Percentiles rank a stretch among this genome's conserved stretches.
These are phyloP conservation scores for Batillaria attramentaria DNA, from an alignment of 1,140 invertebrate species.

Conservation along the genomic window DNA sequence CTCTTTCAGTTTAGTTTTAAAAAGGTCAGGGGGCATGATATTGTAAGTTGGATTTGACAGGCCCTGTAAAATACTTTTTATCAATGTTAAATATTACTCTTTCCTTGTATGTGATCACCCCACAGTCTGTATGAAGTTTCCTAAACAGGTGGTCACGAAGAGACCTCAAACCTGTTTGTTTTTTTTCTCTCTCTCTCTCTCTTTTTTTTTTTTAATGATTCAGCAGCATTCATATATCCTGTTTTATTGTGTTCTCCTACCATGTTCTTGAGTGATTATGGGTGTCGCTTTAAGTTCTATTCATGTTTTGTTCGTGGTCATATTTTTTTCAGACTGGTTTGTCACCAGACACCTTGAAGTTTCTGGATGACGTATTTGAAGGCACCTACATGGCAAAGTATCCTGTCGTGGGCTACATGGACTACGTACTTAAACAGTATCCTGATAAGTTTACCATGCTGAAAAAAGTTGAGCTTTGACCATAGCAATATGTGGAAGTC, in stretches of 20 bases:
- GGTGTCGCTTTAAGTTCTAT: conserved; percentile 54
- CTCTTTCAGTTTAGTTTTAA: no score
- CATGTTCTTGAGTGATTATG: conserved; percentile 53
- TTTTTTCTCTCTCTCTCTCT: no score
- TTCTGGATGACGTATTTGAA: conserved; percentile 63
- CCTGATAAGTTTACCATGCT: conserved; percentile 45
- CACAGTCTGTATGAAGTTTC: no score
- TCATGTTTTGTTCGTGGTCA: conserved; percentile 6
- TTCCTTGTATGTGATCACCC: no score
- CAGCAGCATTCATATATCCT: no score
- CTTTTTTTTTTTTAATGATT: conserved; percentile 37
- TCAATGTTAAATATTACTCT: no score
- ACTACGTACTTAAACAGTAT: conserved; percentile 55
- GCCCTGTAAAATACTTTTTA: no score
- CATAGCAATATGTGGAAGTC: conserved; percentile 11
- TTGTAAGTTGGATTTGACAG: no score
- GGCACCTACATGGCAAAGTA: conserved; percentile 65
- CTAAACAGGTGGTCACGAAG: no score
- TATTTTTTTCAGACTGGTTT: conserved; percentile 58
- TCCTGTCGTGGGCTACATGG: conserved; percentile 67
- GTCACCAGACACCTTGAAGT: conserved; percentile 52
- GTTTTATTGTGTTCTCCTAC: conserved; percentile 56
- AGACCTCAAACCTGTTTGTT: no score
- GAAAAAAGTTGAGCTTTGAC: neutral
- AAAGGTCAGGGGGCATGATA: no score